phyloP scores from a whole-genome alignment of 1,140 invertebrate species.

The Bombus cullumanus region DNA sequence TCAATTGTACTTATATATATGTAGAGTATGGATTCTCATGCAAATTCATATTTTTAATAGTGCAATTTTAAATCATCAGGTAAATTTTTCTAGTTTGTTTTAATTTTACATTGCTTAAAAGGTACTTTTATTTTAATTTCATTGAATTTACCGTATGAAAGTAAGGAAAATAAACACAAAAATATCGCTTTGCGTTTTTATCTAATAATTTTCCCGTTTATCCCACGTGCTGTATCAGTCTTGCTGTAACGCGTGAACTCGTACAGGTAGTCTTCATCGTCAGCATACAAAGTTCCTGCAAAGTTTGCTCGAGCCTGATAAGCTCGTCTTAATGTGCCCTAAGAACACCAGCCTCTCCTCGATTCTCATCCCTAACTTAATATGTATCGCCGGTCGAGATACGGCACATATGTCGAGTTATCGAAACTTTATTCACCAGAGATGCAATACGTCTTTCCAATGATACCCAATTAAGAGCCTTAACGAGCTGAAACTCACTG shows the following conservation, averaged over 20 bases:
- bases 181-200: not conserved
- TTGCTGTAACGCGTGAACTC: not conserved
- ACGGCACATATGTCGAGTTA: not conserved
- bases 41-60: not conserved
- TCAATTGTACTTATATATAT: not conserved
- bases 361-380: not conserved
- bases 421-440: not conserved
- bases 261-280: not conserved
- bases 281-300: not conserved
- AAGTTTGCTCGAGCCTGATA: not conserved
- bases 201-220: not conserved
- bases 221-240: not conserved
- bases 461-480: conserved; percentile 32
- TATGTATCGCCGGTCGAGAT: not conserved
- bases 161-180: not conserved
- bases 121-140: too few relatives aligned
- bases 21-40: not conserved
- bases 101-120: too few relatives aligned
- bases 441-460: not conserved
- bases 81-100: too few relatives aligned
- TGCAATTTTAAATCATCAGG: too few relatives aligned
- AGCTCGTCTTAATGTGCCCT: not conserved
- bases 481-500: conserved; percentile 15
- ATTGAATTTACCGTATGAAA: not conserved
- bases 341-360: not conserved